Conservation (phyloP, 2,797 vertebrate genomes). For the Oreonectes daqikongensis region DNA sequence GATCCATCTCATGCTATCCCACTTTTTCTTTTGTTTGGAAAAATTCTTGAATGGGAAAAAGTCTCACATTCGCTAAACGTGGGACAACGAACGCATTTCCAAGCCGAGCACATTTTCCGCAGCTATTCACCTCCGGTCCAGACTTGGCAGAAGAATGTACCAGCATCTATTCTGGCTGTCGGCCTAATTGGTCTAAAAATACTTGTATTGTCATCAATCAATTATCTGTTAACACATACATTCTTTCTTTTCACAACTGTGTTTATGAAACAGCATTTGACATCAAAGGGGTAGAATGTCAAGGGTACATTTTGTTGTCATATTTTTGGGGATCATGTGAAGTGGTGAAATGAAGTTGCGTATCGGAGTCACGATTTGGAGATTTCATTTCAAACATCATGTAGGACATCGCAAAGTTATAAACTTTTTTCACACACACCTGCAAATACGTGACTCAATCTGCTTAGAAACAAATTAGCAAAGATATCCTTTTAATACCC, state of each 20-base stretch:
- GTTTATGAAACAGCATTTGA: constrained; percentile 50
- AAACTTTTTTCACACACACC: constrained; percentile 18
- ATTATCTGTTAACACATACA: constrained; percentile 48
- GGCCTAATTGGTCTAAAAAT: constrained; percentile 55
- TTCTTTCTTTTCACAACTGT: constrained; percentile 48
- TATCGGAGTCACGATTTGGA: constrained; percentile 21
- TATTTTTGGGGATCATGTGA: background rate
- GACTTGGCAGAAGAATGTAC: constrained; percentile 38
- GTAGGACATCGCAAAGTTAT: background rate
- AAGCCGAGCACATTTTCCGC: constrained; percentile 33
- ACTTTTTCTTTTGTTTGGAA: constrained; percentile 42
- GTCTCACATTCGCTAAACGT: constrained; percentile 20
- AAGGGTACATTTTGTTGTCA: constrained; percentile 36
- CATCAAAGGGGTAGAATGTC: constrained; percentile 24
- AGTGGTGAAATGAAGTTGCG: background rate
- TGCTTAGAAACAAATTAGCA: constrained; percentile 29
- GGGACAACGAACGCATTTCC: constrained; percentile 44
- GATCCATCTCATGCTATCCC: constrained; percentile 36
- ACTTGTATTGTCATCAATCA: constrained; percentile 47
- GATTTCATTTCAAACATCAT: constrained; percentile 1
- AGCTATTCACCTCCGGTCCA: constrained; percentile 42
- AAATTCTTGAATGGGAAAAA: constrained; percentile 35
- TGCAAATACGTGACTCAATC: constrained; percentile 1
- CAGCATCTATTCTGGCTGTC: constrained; percentile 39
- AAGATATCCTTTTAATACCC: constrained; percentile 27